These are phyloP conservation scores for Thermophis baileyi DNA, from an alignment of 2,113 vertebrate genomes.

Conservation along the genomic window DNA sequence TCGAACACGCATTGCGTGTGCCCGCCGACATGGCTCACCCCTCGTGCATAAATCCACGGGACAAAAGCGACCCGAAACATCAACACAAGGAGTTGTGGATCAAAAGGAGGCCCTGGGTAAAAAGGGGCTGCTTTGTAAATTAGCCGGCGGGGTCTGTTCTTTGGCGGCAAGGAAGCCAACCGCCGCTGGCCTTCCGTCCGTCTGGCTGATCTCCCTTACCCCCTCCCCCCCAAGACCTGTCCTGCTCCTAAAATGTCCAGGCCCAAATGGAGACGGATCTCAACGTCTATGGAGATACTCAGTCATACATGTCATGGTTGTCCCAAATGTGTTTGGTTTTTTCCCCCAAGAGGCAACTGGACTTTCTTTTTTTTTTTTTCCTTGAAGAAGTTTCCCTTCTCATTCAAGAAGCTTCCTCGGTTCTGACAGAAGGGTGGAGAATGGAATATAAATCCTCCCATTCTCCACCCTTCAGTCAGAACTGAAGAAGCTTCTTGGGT, in stretches of 20 bases:
- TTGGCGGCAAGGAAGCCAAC: constrained; percentile 72
- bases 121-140: constrained; percentile 81
- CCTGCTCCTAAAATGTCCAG: not conserved
- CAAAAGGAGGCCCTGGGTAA: constrained; percentile 78
- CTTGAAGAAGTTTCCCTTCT: too few relatives aligned
- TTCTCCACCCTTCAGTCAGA: too few relatives aligned
- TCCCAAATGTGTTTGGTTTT: too few relatives aligned
- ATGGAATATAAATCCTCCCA: too few relatives aligned
- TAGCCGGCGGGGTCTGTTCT: constrained; percentile 59
- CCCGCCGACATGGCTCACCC: constrained; percentile 60
- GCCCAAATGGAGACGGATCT: not conserved
- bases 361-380: rapidly evolving
- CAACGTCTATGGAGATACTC: too few relatives aligned
- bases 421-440: too few relatives aligned
- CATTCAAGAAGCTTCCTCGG: too few relatives aligned
- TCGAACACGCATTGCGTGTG: constrained; percentile 85
- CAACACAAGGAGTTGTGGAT: constrained; percentile 86
- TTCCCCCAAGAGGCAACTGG: too few relatives aligned
- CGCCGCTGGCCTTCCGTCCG: constrained; percentile 59
- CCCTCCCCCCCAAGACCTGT: not conserved
- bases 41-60: constrained; percentile 77
- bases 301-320: too few relatives aligned
- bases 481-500: too few relatives aligned
- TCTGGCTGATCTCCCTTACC: constrained; percentile 41
- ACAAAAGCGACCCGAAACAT: constrained; percentile 91